These are phyloP conservation scores for Selenia dentaria DNA, from an alignment of 2,888 invertebrate genomes.

Conservation along the genomic window DNA sequence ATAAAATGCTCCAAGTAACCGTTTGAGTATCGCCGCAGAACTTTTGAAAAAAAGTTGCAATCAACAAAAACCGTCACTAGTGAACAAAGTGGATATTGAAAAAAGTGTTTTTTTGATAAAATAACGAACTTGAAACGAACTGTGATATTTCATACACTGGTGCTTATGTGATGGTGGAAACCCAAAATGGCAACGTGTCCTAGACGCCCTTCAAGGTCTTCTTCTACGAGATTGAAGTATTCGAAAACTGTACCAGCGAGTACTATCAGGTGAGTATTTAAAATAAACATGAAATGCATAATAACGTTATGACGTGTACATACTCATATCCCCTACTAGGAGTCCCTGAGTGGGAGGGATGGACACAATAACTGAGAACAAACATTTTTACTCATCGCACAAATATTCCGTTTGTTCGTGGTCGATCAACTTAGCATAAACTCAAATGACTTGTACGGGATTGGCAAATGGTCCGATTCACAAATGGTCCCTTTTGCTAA, in stretches of 20 bases:
- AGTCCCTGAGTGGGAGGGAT: too few relatives aligned
- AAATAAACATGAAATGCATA: too few relatives aligned
- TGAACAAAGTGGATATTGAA: conserved; percentile 18
- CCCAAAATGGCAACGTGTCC: conserved; percentile 67
- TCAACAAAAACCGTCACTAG: conserved; percentile 15
- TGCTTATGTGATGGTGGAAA: conserved; percentile 11
- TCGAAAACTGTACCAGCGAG: conserved; percentile 75
- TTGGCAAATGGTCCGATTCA: too few relatives aligned
- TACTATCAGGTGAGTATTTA: conserved; percentile 61
- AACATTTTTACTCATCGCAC: too few relatives aligned
- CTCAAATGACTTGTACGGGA: too few relatives aligned
- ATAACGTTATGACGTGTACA: too few relatives aligned
- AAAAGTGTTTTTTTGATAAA: too few relatives aligned
- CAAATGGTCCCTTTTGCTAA: too few relatives aligned
- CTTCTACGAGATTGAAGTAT: conserved; percentile 69
- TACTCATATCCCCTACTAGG: too few relatives aligned
- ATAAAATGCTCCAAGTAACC: conserved; percentile 14
- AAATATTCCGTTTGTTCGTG: too few relatives aligned
- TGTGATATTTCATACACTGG: background rate
- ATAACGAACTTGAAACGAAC: conserved; percentile 21
- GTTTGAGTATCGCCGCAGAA: conserved; percentile 19
- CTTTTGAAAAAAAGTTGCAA: conserved; percentile 41
- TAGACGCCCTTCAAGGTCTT: conserved; percentile 62
- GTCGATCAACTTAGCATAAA: too few relatives aligned
- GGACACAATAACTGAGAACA: too few relatives aligned